A percentile compares a stretch with the other conserved stretches of the same genome.
Conservation (phyloP, 2,113 vertebrate species). For the Phylloscopus whistleri region DNA sequence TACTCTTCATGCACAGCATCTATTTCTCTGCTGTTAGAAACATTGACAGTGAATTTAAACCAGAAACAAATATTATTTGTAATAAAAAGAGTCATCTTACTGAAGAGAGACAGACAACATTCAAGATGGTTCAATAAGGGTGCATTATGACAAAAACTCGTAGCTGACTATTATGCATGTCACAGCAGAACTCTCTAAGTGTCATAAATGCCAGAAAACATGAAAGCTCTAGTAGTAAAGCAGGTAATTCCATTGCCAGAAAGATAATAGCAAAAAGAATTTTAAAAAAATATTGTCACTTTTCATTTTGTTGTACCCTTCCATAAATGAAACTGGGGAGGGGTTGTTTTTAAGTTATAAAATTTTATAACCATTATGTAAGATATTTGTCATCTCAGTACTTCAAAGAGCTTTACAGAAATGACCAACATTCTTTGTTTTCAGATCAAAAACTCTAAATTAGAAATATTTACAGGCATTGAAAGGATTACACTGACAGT, state of each 20-base stretch:
- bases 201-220: not conserved
- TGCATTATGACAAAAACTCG: not conserved
- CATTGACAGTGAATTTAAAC: slow-evolving; percentile 12
- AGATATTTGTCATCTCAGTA: not conserved
- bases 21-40: slow-evolving; percentile 59
- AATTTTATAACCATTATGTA: not conserved
- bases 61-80: not conserved
- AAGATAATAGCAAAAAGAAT: not conserved
- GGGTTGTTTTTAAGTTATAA: not conserved
- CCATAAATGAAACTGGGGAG: not conserved
- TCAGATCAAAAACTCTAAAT: not conserved
- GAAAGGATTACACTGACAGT: not conserved
- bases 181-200: not conserved
- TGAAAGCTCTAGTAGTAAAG: not conserved
- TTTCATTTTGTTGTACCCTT: not conserved
- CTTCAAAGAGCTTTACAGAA: not conserved
- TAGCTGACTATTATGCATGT: not conserved
- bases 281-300: not conserved
- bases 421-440: not conserved
- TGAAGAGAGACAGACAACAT: not conserved
- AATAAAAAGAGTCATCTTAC: not conserved
- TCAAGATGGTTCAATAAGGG: not conserved
- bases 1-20: slow-evolving; percentile 48
- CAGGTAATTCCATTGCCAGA: not conserved
- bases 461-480: not conserved